Percentiles rank a stretch among this genome's conserved stretches.
These are phyloP conservation scores for Phataginus tricuspis DNA, from an alignment of 2,797 vertebrate genomes.

Conservation along the genomic window DNA sequence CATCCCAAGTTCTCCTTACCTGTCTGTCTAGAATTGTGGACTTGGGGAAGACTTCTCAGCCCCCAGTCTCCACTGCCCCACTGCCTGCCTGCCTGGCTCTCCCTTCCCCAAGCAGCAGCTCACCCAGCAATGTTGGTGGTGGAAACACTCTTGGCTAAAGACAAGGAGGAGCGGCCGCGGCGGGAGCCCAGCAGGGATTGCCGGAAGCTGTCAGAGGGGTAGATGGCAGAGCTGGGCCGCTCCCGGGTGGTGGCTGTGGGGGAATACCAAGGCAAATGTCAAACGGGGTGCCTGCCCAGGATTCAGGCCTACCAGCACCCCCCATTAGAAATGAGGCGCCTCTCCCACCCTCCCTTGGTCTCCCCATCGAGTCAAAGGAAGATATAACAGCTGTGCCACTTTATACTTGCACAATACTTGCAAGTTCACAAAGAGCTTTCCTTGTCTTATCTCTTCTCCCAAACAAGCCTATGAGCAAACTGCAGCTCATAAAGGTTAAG, in stretches of 20 bases:
- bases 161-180: constrained; percentile 89
- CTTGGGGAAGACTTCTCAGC: neutral
- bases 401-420: neutral
- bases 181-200: constrained; percentile 93
- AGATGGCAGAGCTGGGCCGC: constrained; percentile 93
- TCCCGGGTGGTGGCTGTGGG: constrained; percentile 88
- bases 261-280: neutral
- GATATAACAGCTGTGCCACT: neutral
- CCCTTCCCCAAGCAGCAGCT: constrained; percentile 63
- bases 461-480: neutral
- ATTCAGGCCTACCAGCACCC: neutral
- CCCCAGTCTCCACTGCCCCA: neutral
- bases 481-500: neutral
- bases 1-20: neutral
- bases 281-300: neutral
- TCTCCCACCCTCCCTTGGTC: neutral
- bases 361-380: neutral
- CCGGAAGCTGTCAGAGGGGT: constrained; percentile 92
- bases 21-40: neutral
- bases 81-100: neutral
- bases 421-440: neutral
- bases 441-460: neutral
- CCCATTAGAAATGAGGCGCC: neutral
- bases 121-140: constrained; percentile 96
- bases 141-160: constrained; percentile 96